Evolutionary conservation across 2,797 vertebrate genomes (phyloP), one percentile per base, ranked within the genome.

Genomic region (Octomys mimax): DNA sequence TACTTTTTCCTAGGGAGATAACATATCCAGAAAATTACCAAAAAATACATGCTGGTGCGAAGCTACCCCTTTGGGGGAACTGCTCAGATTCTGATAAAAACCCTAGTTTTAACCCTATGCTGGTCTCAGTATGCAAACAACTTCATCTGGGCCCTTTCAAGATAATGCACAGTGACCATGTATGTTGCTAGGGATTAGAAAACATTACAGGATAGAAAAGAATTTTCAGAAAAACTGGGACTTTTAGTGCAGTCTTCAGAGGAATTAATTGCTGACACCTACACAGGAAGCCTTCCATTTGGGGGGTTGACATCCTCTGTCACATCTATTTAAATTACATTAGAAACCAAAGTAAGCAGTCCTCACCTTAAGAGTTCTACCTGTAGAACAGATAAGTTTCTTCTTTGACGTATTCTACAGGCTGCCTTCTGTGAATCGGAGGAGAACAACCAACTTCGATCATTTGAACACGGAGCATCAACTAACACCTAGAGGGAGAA

Each of bases 381-480:
- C 36, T 99, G 99, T 22, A 99, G 97, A 70, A 62, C 62, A 6
- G 99, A 98, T 87, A 99, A 98, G 13, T 86, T 97, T 54, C 97
- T 98, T 98, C 99, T 99, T 89, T 99, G 98, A 87, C 94, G 98
- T 95, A 99, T 98, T 96, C 99, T 99, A 64, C 97, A 96, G 6
- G 97, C 97, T 97, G 99, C 99, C 97, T 99, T 99, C 94, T 99
- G 99, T 96, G 54, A 97, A 96, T 98, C 98, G 85, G 98, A 97
- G 42, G 98, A 99, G 98, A 99, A 99, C 31, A 99, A 97, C 99
- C 99, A 99, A 91, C 99, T 99, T 98, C 99, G 99, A 98, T 99
- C 99, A 98, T 99, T 99, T 46, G 99, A 99, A 98, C 99, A 99
- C 0, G 99, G 99, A 96, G 99, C 99, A 97, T 99, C 99, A 49